These are phyloP conservation scores for Diadegma fenestrale DNA, from an alignment of 2,888 invertebrate genomes.

Conservation along the genomic window DNA sequence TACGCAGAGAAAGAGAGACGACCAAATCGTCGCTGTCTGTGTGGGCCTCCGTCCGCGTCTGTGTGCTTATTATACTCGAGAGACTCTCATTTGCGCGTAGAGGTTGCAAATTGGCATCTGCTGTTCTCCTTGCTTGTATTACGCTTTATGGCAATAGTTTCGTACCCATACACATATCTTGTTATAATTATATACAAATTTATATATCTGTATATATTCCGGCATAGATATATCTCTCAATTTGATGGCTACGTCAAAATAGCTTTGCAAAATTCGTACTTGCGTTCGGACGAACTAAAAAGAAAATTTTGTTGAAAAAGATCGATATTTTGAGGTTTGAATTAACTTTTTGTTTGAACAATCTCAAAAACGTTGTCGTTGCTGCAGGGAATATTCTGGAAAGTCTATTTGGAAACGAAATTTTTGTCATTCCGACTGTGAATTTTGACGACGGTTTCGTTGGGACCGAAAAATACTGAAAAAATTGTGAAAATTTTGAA, in stretches of 20 bases:
- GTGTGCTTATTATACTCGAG: constrained; percentile 63
- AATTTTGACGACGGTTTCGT: too few relatives aligned
- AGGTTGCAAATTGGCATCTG: constrained; percentile 64
- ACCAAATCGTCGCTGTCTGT: constrained; percentile 35
- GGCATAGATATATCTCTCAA: background rate
- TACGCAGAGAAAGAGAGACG: constrained; percentile 15
- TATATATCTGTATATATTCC: background rate
- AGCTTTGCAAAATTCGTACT: background rate
- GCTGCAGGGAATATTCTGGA: too few relatives aligned
- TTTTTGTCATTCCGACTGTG: too few relatives aligned
- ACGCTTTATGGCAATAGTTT: constrained; percentile 29
- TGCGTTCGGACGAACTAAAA: background rate
- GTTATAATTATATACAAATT: background rate
- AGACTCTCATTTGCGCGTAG: constrained; percentile 58
- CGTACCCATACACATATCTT: background rate
- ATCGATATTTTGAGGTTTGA: too few relatives aligned
- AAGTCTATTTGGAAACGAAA: too few relatives aligned
- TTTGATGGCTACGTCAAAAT: constrained; percentile 12
- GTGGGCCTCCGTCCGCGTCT: too few relatives aligned
- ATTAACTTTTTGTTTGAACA: too few relatives aligned
- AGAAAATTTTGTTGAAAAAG: too few relatives aligned
- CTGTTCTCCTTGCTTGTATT: constrained; percentile 41
- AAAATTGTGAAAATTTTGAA: too few relatives aligned
- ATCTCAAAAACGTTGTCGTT: too few relatives aligned
- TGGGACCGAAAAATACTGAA: too few relatives aligned